phyloP scores from a whole-genome alignment of 1,140 invertebrate species.

The Pogonus chalceus region DNA sequence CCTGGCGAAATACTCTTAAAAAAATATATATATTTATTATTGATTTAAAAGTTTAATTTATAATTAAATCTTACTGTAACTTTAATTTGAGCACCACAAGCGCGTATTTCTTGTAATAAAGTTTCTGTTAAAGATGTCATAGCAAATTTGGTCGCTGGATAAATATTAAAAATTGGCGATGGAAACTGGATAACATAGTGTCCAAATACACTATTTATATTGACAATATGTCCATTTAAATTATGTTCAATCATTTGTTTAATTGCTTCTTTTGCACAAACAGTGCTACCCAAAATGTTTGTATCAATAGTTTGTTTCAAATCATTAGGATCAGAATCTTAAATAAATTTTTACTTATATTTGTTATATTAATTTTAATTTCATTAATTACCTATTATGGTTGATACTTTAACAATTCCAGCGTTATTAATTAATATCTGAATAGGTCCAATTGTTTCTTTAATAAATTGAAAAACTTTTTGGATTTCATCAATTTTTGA shows the following conservation, averaged over 20 bases:
- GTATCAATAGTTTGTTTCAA: constrained; percentile 29
- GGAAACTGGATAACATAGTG: constrained; percentile 11
- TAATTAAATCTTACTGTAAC: constrained; percentile 39
- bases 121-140: constrained; percentile 51
- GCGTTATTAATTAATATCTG: constrained; percentile 43
- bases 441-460: constrained; percentile 32
- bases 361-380: constrained; percentile 21
- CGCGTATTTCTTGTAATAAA: constrained; percentile 45
- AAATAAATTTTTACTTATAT: constrained; percentile 20
- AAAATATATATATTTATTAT: too few species aligned
- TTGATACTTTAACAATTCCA: constrained; percentile 13
- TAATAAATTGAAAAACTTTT: constrained; percentile 35
- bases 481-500: constrained; percentile 37
- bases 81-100: constrained; percentile 43
- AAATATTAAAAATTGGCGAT: constrained; percentile 34
- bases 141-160: constrained; percentile 50
- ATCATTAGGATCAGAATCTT: constrained; percentile 35
- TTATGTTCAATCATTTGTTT: constrained; percentile 37
- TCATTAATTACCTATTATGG: constrained; percentile 30
- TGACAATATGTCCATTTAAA: constrained; percentile 35
- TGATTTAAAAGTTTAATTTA: constrained; percentile 42
- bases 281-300: constrained; percentile 20
- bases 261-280: constrained; percentile 37
- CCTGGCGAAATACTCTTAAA: too few species aligned
- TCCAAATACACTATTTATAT: constrained; percentile 5